Evolutionary conservation across 2,113 vertebrate genomes (phyloP).

Genomic region (Pyxicephalus adspersus): DNA sequence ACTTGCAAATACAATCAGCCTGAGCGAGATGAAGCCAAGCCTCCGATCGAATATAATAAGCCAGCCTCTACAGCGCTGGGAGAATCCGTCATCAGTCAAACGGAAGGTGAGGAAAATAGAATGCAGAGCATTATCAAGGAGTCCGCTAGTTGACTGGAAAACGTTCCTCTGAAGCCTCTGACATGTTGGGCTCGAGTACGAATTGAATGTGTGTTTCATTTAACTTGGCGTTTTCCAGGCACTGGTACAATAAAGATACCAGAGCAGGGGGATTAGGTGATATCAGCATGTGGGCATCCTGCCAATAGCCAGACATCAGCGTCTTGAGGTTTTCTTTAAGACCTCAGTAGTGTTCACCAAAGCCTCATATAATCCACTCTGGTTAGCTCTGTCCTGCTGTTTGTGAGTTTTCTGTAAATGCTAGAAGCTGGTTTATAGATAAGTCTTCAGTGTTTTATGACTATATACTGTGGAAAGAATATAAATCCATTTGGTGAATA

Average conservation of each 20-base stretch:
- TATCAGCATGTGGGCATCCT: conserved; percentile 6
- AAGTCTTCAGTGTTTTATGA: conserved; percentile 1
- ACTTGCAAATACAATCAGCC: conserved; percentile 79
- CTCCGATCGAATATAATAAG: conserved; percentile 78
- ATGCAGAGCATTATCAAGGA: conserved; percentile 59
- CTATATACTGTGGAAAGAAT: background rate
- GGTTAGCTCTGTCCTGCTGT: conserved; percentile 38
- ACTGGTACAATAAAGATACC: conserved; percentile 22
- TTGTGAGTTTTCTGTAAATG: conserved; percentile 18
- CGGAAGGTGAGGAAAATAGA: conserved; percentile 65
- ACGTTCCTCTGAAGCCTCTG: background rate
- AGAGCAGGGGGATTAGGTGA: conserved; percentile 30
- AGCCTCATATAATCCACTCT: conserved; percentile 24
- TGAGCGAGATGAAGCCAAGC: conserved; percentile 84
- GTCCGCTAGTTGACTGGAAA: background rate
- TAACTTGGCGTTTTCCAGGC: conserved; percentile 14
- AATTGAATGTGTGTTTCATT: conserved; percentile 10
- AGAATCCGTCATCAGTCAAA: conserved; percentile 71
- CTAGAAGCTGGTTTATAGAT: conserved; percentile 21
- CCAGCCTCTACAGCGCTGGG: conserved; percentile 77
- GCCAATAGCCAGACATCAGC: conserved; percentile 13
- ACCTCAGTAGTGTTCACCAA: conserved; percentile 33
- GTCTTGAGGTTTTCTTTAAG: conserved; percentile 35
- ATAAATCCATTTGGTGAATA: conserved; percentile 10
- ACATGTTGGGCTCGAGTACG: background rate